Conservation (phyloP, 2,797 vertebrate genomes). For the Phyllotis vaccarum region DNA sequence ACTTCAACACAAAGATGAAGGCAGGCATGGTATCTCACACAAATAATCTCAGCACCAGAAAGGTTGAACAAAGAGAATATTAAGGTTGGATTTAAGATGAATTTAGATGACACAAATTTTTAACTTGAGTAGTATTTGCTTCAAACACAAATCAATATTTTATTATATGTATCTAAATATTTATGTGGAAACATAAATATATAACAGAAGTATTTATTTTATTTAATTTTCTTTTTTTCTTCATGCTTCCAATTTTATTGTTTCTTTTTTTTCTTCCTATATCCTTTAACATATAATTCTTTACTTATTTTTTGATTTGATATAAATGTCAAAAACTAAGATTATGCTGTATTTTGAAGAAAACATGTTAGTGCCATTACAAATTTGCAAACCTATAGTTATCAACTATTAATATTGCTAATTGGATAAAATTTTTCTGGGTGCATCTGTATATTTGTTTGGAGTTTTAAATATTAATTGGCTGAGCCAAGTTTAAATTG, state of each 20-base stretch:
- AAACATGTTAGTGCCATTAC: not conserved
- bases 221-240: not conserved
- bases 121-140: not conserved
- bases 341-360: not conserved
- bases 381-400: not conserved
- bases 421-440: not conserved
- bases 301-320: not conserved
- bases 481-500: conserved; percentile 16
- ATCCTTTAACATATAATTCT: not conserved
- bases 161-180: not conserved
- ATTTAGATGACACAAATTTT: not conserved
- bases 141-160: not conserved
- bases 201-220: not conserved
- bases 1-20: not conserved
- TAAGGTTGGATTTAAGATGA: not conserved
- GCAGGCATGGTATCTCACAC: not conserved
- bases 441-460: not conserved
- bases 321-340: not conserved
- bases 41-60: not conserved
- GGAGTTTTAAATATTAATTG: conserved; percentile 24
- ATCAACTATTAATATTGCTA: not conserved
- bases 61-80: rapidly evolving
- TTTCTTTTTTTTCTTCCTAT: not conserved
- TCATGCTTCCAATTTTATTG: not conserved
- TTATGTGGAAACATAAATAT: not conserved